A percentile compares a stretch with the other conserved stretches of the same genome.
Conservation (phyloP, 2,888 invertebrate genomes). For the Lasius platythorax region DNA sequence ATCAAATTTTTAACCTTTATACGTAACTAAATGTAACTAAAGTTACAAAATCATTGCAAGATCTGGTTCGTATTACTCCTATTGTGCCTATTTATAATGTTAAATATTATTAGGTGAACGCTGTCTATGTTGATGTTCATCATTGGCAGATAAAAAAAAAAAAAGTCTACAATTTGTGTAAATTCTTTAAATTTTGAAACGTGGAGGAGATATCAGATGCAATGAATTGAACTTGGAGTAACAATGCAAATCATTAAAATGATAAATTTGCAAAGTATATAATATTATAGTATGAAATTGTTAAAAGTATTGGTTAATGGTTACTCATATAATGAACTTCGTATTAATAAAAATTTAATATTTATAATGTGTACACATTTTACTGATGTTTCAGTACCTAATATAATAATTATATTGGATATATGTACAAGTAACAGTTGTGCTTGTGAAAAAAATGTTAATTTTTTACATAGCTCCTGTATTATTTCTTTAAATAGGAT, state of each 20-base stretch:
- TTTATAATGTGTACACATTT: slow-evolving; percentile 72
- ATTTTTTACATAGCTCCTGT: not conserved
- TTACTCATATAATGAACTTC: slow-evolving; percentile 75
- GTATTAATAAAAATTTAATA: slow-evolving; percentile 77
- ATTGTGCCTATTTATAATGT: slow-evolving; percentile 82
- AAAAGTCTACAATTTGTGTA: slow-evolving; percentile 47
- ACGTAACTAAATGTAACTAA: slow-evolving; percentile 38
- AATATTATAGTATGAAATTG: slow-evolving; percentile 64
- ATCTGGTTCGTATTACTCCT: slow-evolving; percentile 76
- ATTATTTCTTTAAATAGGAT: not conserved
- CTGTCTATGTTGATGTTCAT: slow-evolving; percentile 74
- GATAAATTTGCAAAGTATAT: slow-evolving; percentile 45
- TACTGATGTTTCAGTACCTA: slow-evolving; percentile 42
- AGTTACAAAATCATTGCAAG: slow-evolving; percentile 52
- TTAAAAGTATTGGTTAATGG: slow-evolving; percentile 74
- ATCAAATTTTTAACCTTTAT: slow-evolving; percentile 42
- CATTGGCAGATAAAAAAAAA: slow-evolving; percentile 68
- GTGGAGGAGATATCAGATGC: slow-evolving; percentile 50
- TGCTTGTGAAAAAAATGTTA: not conserved
- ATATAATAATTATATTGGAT: not conserved
- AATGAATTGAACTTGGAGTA: slow-evolving; percentile 55
- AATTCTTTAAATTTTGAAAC: slow-evolving; percentile 54
- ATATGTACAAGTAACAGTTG: too few species aligned
- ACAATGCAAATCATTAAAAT: slow-evolving; percentile 45
- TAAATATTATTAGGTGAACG: slow-evolving; percentile 75